A percentile compares a stretch with the other conserved stretches of the same genome.
phyloP scores from a whole-genome alignment of 1,140 invertebrate species.

The Drosophila setifemur region DNA sequence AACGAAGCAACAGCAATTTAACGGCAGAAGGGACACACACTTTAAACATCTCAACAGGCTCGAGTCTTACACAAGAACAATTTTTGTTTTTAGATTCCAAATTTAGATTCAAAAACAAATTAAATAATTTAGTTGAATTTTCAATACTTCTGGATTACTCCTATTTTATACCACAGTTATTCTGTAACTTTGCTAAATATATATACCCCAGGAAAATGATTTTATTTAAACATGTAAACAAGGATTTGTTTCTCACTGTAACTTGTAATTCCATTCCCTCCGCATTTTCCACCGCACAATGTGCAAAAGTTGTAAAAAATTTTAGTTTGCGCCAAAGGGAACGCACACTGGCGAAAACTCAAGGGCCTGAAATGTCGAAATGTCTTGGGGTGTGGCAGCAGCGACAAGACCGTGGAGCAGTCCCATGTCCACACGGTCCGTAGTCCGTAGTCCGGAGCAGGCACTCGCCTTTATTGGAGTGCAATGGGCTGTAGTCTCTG shows the following conservation, averaged over 20 bases:
- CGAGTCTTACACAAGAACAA: neutral
- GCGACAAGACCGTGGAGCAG: conserved; percentile 23
- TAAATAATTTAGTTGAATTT: neutral
- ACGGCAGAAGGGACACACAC: conserved; percentile 15
- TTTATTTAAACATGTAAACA: too few species aligned
- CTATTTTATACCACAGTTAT: too few species aligned
- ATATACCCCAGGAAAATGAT: too few species aligned
- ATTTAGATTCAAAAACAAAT: neutral
- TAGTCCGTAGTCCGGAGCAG: neutral
- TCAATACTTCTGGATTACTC: too few species aligned
- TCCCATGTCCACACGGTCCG: neutral
- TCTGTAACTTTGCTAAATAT: too few species aligned
- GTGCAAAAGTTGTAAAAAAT: conserved; percentile 62
- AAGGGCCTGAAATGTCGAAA: conserved; percentile 51
- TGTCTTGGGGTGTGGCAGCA: conserved; percentile 46
- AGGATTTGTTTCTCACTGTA: too few species aligned
- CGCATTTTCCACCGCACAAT: conserved; percentile 23
- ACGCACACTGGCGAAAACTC: neutral
- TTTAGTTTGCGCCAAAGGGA: conserved; percentile 39
- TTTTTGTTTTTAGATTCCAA: too few species aligned
- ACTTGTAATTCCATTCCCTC: neutral
- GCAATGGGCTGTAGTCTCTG: conserved; percentile 36
- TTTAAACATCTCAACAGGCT: neutral
- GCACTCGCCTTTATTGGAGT: conserved; percentile 56
- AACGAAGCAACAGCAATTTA: conserved; percentile 22